A percentile compares a stretch with the other conserved stretches of the same genome.
phyloP scores from a whole-genome alignment of 2,888 invertebrate species.

The Microctonus aethiopoides region DNA sequence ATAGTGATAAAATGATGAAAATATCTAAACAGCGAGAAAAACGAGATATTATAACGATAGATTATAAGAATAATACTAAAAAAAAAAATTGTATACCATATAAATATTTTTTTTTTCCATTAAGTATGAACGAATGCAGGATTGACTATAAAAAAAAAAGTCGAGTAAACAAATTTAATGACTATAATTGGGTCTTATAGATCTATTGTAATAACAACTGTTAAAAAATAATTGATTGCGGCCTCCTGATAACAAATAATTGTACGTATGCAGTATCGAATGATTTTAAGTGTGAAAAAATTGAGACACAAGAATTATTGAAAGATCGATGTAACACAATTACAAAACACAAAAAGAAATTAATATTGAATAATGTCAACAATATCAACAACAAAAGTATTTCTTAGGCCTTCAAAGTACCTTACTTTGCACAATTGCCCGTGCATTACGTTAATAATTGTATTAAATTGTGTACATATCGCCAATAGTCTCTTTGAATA shows the following conservation, averaged over 20 bases:
- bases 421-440: constrained; percentile 27
- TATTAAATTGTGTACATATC: constrained; percentile 42
- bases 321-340: not conserved
- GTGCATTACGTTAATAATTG: constrained; percentile 33
- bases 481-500: constrained; percentile 29
- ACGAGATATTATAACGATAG: not conserved
- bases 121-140: not conserved
- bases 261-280: not conserved
- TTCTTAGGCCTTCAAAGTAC: constrained; percentile 32
- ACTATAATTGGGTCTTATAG: constrained; percentile 11
- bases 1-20: constrained; percentile 7
- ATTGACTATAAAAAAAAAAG: not conserved
- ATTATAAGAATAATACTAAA: not conserved
- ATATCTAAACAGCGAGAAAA: constrained; percentile 5
- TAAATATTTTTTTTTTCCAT: not conserved
- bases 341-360: too few species aligned
- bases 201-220: constrained; percentile 8
- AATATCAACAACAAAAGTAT: constrained; percentile 13
- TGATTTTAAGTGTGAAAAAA: not conserved
- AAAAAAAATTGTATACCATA: not conserved
- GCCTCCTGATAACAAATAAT: not conserved
- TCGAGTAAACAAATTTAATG: not conserved
- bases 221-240: not conserved
- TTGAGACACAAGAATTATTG: not conserved
- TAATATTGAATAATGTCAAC: not conserved